Base-by-base conservation (phyloP, 2,888 invertebrate species). In the Agriopis leucophaearia region DNA sequence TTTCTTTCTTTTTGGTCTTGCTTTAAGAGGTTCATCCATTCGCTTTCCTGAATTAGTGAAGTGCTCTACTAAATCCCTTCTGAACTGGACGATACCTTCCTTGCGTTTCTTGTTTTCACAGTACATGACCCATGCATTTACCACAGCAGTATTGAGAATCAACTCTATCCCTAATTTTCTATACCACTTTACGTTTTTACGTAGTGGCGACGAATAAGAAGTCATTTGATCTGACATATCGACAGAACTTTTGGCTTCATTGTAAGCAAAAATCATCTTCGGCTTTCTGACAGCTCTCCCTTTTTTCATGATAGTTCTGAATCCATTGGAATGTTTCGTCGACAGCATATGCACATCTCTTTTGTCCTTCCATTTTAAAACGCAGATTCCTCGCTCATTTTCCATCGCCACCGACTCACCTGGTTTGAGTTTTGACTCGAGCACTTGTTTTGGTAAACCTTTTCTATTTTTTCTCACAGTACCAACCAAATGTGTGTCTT, bases 131-230 rank as follows among this genome's bases (percentile, higher is more conserved):
- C 72, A 68, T 40, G 74, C 79, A 74, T 82, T 83, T 50, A 81
- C 79, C 13, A 84, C 47, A 27, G 80, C 78, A 9, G 77, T 81
- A 45, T 82, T 82, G 54, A 84, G 64, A 69, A 84, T 59, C 35
- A 85, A 66, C 59, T 86, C 81, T 18, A 83, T 77, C 12, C 58
- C 83, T 47, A 84, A 48, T 68, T 85, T 87, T 70, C 69, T 79
- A 63, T 81, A 84, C 85, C 86, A 86, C 63, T 84, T 84, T 10
- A 84, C 68, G 18, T 79, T 78, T 74, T 83, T 85, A 56, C 83
- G 70, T 47, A 85, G 70, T 68, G 82, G 80, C 42, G 80, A 71
- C n/a, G 73, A 73, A 66, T 80, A 81, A 8, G 80, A 52, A 15
- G 72, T 61, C 80, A 83, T 81, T 70, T 85, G 85, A 64, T 86